Conservation (phyloP, 2,888 invertebrate genomes). For the Micropterix aruncella region DNA sequence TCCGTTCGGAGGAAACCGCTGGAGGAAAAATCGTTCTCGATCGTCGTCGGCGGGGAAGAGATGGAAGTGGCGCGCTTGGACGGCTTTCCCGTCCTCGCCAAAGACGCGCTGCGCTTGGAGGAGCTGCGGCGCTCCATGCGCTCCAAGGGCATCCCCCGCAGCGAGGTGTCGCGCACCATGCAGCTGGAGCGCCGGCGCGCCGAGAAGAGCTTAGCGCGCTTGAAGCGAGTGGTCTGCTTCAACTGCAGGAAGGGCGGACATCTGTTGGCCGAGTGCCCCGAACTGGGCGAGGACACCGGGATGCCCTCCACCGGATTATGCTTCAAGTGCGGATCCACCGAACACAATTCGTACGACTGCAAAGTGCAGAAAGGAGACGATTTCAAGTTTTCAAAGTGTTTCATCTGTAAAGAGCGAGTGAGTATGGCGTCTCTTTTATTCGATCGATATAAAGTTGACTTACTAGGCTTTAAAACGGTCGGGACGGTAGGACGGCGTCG, state of each 20-base stretch:
- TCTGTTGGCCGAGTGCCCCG: conserved; percentile 67
- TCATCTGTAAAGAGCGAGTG: conserved; percentile 68
- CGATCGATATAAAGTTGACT: too few relatives aligned
- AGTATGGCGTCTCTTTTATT: conserved; percentile 13
- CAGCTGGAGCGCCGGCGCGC: conserved; percentile 57
- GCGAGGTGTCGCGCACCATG: conserved; percentile 49
- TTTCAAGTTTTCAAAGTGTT: conserved; percentile 75
- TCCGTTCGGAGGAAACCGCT: conserved; percentile 28
- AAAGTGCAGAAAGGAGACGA: conserved; percentile 50
- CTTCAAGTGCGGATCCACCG: conserved; percentile 83
- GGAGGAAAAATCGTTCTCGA: conserved; percentile 29
- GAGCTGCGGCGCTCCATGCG: conserved; percentile 49
- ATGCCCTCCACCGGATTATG: conserved; percentile 52
- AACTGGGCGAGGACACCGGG: conserved; percentile 36
- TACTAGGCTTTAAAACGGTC: too few relatives aligned
- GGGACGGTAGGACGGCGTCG: too few relatives aligned
- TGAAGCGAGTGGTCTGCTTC: conserved; percentile 61
- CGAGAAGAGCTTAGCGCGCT: conserved; percentile 52
- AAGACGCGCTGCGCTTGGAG: conserved; percentile 49
- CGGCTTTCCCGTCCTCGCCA: conserved; percentile 57
- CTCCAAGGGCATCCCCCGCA: conserved; percentile 50
- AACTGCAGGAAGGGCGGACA: conserved; percentile 70
- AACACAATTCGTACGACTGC: conserved; percentile 65
- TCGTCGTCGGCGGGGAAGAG: conserved; percentile 49
- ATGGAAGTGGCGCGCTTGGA: conserved; percentile 48